A percentile compares a stretch with the other conserved stretches of the same genome.
These are phyloP conservation scores for Cheilosia variabilis DNA, from an alignment of 2,888 invertebrate species.

Conservation along the genomic window DNA sequence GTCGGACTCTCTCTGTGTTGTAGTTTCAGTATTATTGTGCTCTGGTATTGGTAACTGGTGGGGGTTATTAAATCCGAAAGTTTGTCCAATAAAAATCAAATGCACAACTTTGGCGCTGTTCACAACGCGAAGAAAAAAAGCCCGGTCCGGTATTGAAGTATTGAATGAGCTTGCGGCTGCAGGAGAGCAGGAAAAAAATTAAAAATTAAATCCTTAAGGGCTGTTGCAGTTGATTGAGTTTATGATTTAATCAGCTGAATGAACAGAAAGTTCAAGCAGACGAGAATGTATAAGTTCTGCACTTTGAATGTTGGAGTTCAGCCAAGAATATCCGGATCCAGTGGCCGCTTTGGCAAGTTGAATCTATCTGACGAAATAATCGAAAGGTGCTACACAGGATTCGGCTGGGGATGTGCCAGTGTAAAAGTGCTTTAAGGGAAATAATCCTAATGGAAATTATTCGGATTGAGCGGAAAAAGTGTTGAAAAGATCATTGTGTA, in stretches of 20 bases:
- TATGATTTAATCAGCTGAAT: constrained; percentile 14
- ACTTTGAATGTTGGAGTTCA: not conserved
- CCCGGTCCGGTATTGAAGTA: not conserved
- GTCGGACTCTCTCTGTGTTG: too few relatives aligned
- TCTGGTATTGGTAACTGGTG: too few relatives aligned
- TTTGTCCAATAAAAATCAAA: constrained; percentile 34
- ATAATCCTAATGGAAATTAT: constrained; percentile 69
- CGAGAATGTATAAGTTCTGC: not conserved
- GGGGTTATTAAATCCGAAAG: not conserved
- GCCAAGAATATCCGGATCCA: not conserved
- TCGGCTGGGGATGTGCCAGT: constrained; percentile 9
- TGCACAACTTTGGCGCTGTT: constrained; percentile 15
- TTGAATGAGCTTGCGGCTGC: not conserved
- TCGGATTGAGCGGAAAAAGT: constrained; percentile 38
- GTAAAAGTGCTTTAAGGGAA: constrained; percentile 57
- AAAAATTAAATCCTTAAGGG: constrained; percentile 34
- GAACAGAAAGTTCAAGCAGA: not conserved
- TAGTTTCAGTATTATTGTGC: too few relatives aligned
- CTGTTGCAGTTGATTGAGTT: constrained; percentile 53
- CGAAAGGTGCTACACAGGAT: not conserved
- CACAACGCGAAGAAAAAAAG: not conserved
- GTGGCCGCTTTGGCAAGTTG: not conserved
- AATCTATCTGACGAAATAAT: not conserved
- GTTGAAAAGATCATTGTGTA: constrained; percentile 51
- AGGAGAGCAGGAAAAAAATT: not conserved